phyloP scores from a whole-genome alignment of 2,797 vertebrate genomes.

The Coregonus ussuriensis region DNA sequence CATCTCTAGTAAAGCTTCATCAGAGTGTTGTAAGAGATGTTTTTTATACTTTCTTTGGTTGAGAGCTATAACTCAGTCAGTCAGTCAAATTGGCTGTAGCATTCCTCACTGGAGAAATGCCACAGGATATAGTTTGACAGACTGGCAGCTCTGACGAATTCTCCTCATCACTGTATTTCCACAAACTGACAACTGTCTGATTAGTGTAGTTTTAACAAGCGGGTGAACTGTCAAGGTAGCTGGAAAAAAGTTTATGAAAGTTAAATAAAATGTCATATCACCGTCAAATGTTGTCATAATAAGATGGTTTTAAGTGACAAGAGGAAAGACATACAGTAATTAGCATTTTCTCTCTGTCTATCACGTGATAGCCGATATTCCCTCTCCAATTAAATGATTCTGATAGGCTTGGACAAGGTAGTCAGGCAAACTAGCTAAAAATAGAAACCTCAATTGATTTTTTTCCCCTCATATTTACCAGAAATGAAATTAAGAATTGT shows the following conservation, averaged over 20 bases:
- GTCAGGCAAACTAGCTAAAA: no score
- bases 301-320: neutral
- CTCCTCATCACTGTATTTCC: neutral
- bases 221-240: neutral
- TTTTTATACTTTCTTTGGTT: neutral
- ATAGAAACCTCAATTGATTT: no score
- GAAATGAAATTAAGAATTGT: neutral
- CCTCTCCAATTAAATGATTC: no score
- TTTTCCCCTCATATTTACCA: no score
- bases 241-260: neutral
- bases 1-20: no score
- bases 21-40: no score
- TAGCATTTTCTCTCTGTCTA: neutral
- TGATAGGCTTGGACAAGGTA: no score
- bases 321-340: neutral
- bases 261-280: slow-evolving; percentile 1
- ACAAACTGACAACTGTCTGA: neutral
- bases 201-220: neutral
- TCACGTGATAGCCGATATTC: neutral
- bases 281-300: neutral
- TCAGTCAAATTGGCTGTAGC: neutral
- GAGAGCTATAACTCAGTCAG: neutral
- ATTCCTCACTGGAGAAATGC: neutral
- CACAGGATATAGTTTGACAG: neutral
- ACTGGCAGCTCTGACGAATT: neutral